Base-by-base conservation (phyloP, 2,113 vertebrate genomes). In the Lophotis ruficrista region DNA sequence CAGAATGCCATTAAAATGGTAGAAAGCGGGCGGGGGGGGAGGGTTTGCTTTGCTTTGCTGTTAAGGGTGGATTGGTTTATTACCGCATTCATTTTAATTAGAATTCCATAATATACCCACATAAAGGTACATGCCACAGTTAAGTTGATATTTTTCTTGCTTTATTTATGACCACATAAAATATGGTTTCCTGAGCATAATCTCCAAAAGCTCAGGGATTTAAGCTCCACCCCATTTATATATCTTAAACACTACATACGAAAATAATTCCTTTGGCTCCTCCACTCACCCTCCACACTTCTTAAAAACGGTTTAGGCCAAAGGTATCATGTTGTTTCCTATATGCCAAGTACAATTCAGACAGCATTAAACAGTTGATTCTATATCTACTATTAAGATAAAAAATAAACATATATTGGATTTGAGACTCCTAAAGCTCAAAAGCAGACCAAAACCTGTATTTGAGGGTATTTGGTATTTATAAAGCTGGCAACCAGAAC, bases 121-220 rank as follows among this genome's bases (percentile, higher is more conserved):
- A 97, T 97, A 95, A 96, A 97, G 94, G 95, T 94, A 88, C 56
- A 75, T 85, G 91, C 82, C 58, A 43, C 91, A 94, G 76, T 94
- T 94, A 95, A 95, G 87, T 72, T 93, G 89, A 91, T 96, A 95
- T 97, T 97, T 96, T 97, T 95, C 83, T 97, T 96, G 83, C 87
- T 96, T 97, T 96, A 97, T 97, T 97, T 97, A 97, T 92, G 96
- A 83, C 92, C 92, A 96, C 94, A 96, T 96, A 95, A 97, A 97
- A 80, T 91, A 97, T 78, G 93, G 94, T 93, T 97, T 97, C 96
- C 94, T 96, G 96, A 95, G 64, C 72, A 92, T 93, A 97, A 97
- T 96, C 92, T 97, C 87, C 87, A 90, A 78, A 92, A 95, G 81
- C 83, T 87, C 89, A 80, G 80, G 96, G 91, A 86, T 96, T 97